A percentile compares a stretch with the other conserved stretches of the same genome.
phyloP scores from a whole-genome alignment of 1,140 invertebrate genomes.

The Zaprionus inermis region DNA sequence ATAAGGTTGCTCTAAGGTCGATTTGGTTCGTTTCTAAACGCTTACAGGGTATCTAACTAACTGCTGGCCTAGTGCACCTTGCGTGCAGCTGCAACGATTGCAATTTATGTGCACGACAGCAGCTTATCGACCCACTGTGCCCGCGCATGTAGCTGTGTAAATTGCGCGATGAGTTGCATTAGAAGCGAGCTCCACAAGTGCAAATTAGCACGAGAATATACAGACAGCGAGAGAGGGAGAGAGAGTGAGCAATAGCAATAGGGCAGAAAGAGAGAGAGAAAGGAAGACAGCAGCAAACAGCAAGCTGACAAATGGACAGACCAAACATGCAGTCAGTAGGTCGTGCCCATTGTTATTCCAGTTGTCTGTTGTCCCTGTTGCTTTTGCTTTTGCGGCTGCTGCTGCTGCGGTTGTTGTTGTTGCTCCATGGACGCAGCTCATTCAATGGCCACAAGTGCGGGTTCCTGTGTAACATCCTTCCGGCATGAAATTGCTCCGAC shows the following conservation, averaged over 20 bases:
- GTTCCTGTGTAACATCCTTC: constrained; percentile 67
- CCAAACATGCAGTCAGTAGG: constrained; percentile 34
- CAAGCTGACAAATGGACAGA: constrained; percentile 12
- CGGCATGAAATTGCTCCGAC: constrained; percentile 59
- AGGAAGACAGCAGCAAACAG: constrained; percentile 21
- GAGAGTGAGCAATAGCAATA: neutral
- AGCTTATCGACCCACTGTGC: constrained; percentile 29
- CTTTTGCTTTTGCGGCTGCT: constrained; percentile 16
- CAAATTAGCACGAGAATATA: constrained; percentile 49
- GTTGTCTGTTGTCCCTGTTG: constrained; percentile 22
- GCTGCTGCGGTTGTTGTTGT: constrained; percentile 18
- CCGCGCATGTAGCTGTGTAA: constrained; percentile 35
- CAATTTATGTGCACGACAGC: constrained; percentile 49
- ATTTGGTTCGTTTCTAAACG: neutral
- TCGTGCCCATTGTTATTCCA: constrained; percentile 30
- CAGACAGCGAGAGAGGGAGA: neutral
- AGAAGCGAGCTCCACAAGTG: constrained; percentile 42
- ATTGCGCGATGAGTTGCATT: constrained; percentile 44
- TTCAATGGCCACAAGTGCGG: constrained; percentile 60
- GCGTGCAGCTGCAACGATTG: constrained; percentile 32
- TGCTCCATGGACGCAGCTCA: constrained; percentile 35
- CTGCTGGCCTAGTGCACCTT: neutral
- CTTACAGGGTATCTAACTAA: constrained; percentile 8
- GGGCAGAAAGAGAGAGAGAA: neutral
- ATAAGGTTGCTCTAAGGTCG: no score